A percentile compares a stretch with the other conserved stretches of the same genome.
Conservation (phyloP, 1,140 invertebrate genomes). For the Hypsibius dujardini region DNA sequence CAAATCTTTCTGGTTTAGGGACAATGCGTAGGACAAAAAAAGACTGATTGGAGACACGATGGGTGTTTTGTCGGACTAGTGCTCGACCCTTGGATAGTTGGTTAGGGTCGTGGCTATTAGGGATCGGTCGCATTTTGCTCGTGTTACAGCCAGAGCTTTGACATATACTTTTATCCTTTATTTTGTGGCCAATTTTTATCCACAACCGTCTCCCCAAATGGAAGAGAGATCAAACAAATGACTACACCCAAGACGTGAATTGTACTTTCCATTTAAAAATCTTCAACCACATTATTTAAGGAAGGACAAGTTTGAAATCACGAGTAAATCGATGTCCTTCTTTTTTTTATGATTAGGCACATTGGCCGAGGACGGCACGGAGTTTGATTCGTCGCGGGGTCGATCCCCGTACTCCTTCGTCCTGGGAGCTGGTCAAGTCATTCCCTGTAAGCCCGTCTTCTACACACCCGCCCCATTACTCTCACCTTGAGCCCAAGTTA, state of each 20-base stretch:
- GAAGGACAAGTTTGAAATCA: background rate
- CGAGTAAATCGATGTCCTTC: slow-evolving; percentile 29
- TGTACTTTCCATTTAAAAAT: background rate
- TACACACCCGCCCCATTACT: slow-evolving; percentile 19
- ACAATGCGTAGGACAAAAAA: too few relatives aligned
- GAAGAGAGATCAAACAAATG: too few relatives aligned
- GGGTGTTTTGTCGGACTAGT: too few relatives aligned
- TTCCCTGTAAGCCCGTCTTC: slow-evolving; percentile 18
- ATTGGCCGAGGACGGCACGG: slow-evolving; percentile 50
- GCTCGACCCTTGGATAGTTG: too few relatives aligned
- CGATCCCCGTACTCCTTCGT: slow-evolving; percentile 66
- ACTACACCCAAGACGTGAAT: background rate
- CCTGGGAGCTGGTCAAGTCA: slow-evolving; percentile 49
- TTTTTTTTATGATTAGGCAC: slow-evolving; percentile 83
- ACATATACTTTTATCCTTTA: too few relatives aligned
- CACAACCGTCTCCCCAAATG: too few relatives aligned
- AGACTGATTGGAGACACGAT: too few relatives aligned
- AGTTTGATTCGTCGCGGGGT: slow-evolving; percentile 79
- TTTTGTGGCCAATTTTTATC: too few relatives aligned
- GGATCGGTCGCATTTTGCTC: too few relatives aligned
- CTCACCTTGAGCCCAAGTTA: slow-evolving; percentile 30
- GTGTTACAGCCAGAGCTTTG: too few relatives aligned
- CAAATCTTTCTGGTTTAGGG: too few relatives aligned
- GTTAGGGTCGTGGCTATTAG: too few relatives aligned
- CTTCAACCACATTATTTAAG: background rate